Conservation (phyloP, 2,888 invertebrate genomes). For the Chrysodeixis includens region DNA sequence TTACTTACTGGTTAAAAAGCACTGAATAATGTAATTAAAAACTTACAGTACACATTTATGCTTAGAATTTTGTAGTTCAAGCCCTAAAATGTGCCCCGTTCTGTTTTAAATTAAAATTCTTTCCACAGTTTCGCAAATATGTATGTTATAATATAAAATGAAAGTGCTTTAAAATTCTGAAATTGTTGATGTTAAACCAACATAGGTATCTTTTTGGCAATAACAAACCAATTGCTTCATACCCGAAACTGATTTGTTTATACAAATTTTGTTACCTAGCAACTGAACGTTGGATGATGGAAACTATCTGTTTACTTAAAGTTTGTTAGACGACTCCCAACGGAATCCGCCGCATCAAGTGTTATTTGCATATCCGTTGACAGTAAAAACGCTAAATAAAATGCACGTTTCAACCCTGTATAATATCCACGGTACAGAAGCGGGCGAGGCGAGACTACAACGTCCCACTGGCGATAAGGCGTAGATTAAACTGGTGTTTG, state of each 20-base stretch:
- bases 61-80: not conserved
- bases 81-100: not conserved
- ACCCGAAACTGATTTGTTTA: not conserved
- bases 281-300: not conserved
- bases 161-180: not conserved
- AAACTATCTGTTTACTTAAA: not conserved
- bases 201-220: not conserved
- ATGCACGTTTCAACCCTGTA: conserved; percentile 48
- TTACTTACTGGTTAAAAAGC: not conserved
- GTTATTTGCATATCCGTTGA: conserved; percentile 7
- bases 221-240: too few relatives aligned
- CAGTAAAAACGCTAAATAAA: conserved; percentile 13
- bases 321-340: not conserved
- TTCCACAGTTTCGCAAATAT: not conserved
- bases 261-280: not conserved
- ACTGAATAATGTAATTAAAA: not conserved
- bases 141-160: not conserved
- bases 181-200: not conserved
- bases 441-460: conserved; percentile 51
- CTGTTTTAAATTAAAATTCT: not conserved
- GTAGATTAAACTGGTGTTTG: conserved; percentile 86
- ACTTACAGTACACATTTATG: not conserved
- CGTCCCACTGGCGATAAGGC: conserved; percentile 78
- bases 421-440: conserved; percentile 47
- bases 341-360: not conserved